Conservation (phyloP, 2,888 invertebrate species). For the Phyllotreta striolata region DNA sequence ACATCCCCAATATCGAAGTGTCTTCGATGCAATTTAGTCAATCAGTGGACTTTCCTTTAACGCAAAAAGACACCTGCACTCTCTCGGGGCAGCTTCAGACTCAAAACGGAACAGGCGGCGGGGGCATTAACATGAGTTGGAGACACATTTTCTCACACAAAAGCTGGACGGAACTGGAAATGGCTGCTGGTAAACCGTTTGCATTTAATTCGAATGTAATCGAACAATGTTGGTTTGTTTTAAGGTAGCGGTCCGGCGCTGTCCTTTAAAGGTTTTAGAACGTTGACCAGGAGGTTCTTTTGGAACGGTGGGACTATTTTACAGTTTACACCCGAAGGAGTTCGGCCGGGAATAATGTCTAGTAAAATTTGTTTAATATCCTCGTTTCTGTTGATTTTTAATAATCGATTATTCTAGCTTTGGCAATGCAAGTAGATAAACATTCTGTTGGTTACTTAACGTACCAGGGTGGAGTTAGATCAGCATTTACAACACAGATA, state of each 20-base stretch:
- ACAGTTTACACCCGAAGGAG: slow-evolving; percentile 79
- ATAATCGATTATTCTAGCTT: slow-evolving; percentile 63
- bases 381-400: neutral
- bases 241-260: slow-evolving; percentile 76
- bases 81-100: slow-evolving; percentile 84
- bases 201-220: too few species aligned
- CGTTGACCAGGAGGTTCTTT: slow-evolving; percentile 76
- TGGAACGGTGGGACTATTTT: slow-evolving; percentile 78
- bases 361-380: slow-evolving; percentile 65
- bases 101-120: slow-evolving; percentile 87
- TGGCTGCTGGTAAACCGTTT: slow-evolving; percentile 72
- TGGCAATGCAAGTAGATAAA: slow-evolving; percentile 87
- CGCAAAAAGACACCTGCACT: slow-evolving; percentile 83
- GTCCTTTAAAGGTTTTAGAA: slow-evolving; percentile 81
- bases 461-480: slow-evolving; percentile 75
- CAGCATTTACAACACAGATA: slow-evolving; percentile 82
- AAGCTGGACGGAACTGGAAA: slow-evolving; percentile 88
- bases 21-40: slow-evolving; percentile 93
- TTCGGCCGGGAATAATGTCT: slow-evolving; percentile 78
- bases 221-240: slow-evolving; percentile 14
- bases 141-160: slow-evolving; percentile 81
- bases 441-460: slow-evolving; percentile 89
- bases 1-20: slow-evolving; percentile 81
- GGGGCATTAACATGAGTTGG: slow-evolving; percentile 79
- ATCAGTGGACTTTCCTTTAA: slow-evolving; percentile 92